phyloP scores from a whole-genome alignment of 2,113 vertebrate species.

The Hydrolagus affinis region DNA sequence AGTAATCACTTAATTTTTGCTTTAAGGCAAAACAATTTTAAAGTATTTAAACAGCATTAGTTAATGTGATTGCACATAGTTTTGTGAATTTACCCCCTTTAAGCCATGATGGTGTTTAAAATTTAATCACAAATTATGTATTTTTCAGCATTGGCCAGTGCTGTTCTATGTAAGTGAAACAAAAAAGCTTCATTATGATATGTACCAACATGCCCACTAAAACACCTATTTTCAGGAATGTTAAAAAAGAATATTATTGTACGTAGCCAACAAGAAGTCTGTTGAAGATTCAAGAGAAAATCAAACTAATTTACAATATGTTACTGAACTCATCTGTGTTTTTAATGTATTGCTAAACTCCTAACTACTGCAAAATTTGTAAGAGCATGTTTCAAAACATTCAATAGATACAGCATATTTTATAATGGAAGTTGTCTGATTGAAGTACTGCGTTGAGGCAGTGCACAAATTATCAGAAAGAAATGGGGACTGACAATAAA shows the following conservation, averaged over 20 bases:
- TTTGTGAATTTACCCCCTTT: slow-evolving; percentile 47
- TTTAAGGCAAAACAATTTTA: slow-evolving; percentile 44
- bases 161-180: slow-evolving; percentile 38
- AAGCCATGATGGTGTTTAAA: slow-evolving; percentile 43
- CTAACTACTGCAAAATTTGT: too few relatives aligned
- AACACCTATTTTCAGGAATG: background rate
- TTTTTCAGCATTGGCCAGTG: slow-evolving; percentile 42
- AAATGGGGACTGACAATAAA: background rate
- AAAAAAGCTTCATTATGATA: slow-evolving; percentile 33
- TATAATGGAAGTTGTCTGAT: too few relatives aligned
- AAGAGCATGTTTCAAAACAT: too few relatives aligned
- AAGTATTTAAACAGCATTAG: slow-evolving; percentile 44
- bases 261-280: too few relatives aligned
- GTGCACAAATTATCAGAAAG: too few relatives aligned
- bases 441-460: too few relatives aligned
- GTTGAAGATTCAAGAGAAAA: too few relatives aligned
- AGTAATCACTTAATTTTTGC: slow-evolving; percentile 47
- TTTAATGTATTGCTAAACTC: too few relatives aligned
- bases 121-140: slow-evolving; percentile 43
- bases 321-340: too few relatives aligned
- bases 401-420: too few relatives aligned
- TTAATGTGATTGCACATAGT: slow-evolving; percentile 48
- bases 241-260: background rate
- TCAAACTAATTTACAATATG: too few relatives aligned
- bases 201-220: background rate